Evolutionary conservation across 2,797 vertebrate species (phyloP), one percentile per base, ranked within the genome.

Genomic region (Gephyroberyx darwinii): DNA sequence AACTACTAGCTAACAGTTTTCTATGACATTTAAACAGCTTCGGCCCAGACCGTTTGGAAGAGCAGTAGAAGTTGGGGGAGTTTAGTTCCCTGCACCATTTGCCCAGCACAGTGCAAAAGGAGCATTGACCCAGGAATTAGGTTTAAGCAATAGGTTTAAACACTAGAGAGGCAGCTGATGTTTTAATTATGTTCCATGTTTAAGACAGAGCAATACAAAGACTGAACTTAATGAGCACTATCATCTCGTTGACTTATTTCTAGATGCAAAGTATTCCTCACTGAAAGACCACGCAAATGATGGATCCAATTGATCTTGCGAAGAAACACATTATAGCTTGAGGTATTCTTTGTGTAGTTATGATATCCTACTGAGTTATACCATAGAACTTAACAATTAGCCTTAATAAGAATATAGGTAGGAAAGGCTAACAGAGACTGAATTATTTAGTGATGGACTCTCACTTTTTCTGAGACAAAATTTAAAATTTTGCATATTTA

Each of bases 381-480:
- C 55, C 33, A 66, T 45, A 47, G 39, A 43, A 48, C 43, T 39
- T 69, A 55, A 69, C 47, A 26, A 68, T 20, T 60, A 60, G 35
- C 37, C 53, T 48, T 59, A 7, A 20, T 45, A 62, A 14, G 26
- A 53, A 71, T 37, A 37, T 65, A 19, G 10, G 16, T 35, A 5
- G 14, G 41, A 60, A 64, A 41, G 60, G 54, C 30, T 41, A 52
- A 60, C 58, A 78, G 69, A 69, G 55, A 52, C 59, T 7, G 8
- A 48, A 64, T 64, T 80, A 67, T 77, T 55, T 26, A 39, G 65
- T 67, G 67, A 39, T 62, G 52, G n/a, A 66, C 43, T 41, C 65
- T 79, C 59, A n/a, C 74, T 83, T 55, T 48, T 57, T 68, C 20
- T 60, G 65, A 52, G n/a, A 8, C 65, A 56, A 71, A 78, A 65